A percentile compares a stretch with the other conserved stretches of the same genome.
Conservation (phyloP, 1,140 invertebrate species). For the Oscheius sp. region DNA sequence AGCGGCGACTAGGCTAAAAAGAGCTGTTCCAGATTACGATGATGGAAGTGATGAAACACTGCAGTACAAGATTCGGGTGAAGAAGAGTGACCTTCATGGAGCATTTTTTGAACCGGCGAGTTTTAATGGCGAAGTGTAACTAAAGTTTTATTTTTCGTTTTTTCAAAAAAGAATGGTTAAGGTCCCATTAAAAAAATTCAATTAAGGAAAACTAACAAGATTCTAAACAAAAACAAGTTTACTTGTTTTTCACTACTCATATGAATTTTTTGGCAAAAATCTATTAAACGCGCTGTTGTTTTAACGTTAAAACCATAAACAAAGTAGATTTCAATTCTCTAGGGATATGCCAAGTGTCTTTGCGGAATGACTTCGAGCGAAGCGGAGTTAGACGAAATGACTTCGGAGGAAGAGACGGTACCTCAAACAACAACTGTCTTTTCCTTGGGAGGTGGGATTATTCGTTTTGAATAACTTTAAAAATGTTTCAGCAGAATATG, state of each 20-base stretch:
- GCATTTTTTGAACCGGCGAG: constrained; percentile 39
- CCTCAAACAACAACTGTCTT: not conserved
- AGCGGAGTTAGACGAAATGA: not conserved
- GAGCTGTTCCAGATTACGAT: not conserved
- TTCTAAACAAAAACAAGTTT: too few relatives aligned
- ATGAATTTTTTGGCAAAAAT: too few relatives aligned
- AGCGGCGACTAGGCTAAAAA: constrained; percentile 6
- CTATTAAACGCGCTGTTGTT: too few relatives aligned
- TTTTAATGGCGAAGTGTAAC: not conserved
- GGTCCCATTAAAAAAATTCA: too few relatives aligned
- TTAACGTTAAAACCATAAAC: not conserved
- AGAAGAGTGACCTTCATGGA: not conserved
- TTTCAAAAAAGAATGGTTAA: not conserved
- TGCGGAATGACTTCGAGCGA: constrained; percentile 27
- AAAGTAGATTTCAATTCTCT: constrained; percentile 7
- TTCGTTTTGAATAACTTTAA: not conserved
- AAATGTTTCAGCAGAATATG: constrained; percentile 9
- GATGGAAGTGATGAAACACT: not conserved
- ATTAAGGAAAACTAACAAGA: too few relatives aligned
- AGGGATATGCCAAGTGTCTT: constrained; percentile 36
- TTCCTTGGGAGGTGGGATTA: not conserved
- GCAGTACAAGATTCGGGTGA: too few relatives aligned
- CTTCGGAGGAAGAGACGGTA: not conserved
- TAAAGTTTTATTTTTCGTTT: not conserved
- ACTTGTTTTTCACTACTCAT: too few relatives aligned